Conservation (phyloP, 2,113 vertebrate genomes). For the Cololabis saira region DNA sequence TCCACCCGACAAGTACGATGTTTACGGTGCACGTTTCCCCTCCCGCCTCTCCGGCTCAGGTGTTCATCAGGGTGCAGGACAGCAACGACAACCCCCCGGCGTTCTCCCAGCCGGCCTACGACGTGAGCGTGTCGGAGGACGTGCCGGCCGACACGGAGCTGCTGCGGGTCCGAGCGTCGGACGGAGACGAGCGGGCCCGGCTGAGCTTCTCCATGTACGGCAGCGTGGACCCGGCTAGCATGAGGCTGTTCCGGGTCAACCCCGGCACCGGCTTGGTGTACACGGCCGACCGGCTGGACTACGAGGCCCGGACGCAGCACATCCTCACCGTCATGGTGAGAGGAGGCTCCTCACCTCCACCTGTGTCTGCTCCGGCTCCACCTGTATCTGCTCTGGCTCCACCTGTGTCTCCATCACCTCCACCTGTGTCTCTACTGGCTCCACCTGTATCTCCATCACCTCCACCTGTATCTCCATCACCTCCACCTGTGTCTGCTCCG, state of each 20-base stretch:
- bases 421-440: too few species aligned
- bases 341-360: too few species aligned
- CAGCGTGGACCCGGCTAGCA: slow-evolving; percentile 89
- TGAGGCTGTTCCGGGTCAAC: slow-evolving; percentile 93
- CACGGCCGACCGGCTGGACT: slow-evolving; percentile 90
- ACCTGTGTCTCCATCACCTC: too few species aligned
- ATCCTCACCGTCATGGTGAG: slow-evolving; percentile 97
- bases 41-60: slow-evolving; percentile 73
- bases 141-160: slow-evolving; percentile 89
- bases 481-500: slow-evolving; percentile 26
- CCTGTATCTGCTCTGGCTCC: too few species aligned
- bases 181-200: slow-evolving; percentile 90
- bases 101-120: slow-evolving; percentile 90
- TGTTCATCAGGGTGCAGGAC: slow-evolving; percentile 92
- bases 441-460: too few species aligned
- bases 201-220: slow-evolving; percentile 93
- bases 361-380: too few species aligned
- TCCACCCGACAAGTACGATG: background rate
- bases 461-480: too few species aligned
- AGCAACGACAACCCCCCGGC: slow-evolving; percentile 96
- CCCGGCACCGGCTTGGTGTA: slow-evolving; percentile 89
- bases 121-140: slow-evolving; percentile 91
- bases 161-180: slow-evolving; percentile 88
- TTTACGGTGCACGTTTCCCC: slow-evolving; percentile 5
- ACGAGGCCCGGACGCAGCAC: slow-evolving; percentile 91